Evolutionary conservation across 1,140 invertebrate species (phyloP), one percentile per base, ranked within the genome.

Genomic region (Scaptodrosophila lebanonensis): DNA sequence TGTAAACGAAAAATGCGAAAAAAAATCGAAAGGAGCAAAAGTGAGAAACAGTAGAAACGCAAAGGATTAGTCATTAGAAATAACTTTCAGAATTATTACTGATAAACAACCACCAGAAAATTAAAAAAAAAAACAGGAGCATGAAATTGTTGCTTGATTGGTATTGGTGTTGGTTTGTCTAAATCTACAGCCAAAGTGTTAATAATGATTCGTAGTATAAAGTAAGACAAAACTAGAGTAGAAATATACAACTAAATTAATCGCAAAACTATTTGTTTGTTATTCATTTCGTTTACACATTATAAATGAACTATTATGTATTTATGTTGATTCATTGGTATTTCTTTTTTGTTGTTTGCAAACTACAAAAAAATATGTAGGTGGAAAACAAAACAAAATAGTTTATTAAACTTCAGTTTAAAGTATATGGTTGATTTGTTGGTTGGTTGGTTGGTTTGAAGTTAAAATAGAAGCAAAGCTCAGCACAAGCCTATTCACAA

Each of bases 161-260:
- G 16, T 18, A 30, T 52, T 32, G 25, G 38, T 40, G 18, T 70
- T 42, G 53, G 36, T 67, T 79, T 79, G 75, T 82, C 76, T 66
- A 82, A 82, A 84, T 82, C 79, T 84, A 84, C 79, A 84, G 79
- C 82, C 79, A 84, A 75, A 79, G 51, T 63, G 79, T 84, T 84
- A 84, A 84, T 71, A 63, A 48, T 76, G 32, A 71, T 68, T 69
- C 58, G 65, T 66, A 75, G 22, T 48, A 65, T 47, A 65, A 64
- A 47, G 45, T 51, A 16, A 64, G 52, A 62, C 50, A 56, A 6
- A 42, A 29, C 30, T 52, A 38, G 32, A 25, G 11, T 36, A 51
- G 20, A 42, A 58, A 65, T 49, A 49, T 54, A 50, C 36, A 76
- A 67, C 57, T 76, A 70, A 76, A 76, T 70, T 63, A 76, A 71